Evolutionary conservation across 2,113 vertebrate species (phyloP).

Genomic region (Athene noctua): DNA sequence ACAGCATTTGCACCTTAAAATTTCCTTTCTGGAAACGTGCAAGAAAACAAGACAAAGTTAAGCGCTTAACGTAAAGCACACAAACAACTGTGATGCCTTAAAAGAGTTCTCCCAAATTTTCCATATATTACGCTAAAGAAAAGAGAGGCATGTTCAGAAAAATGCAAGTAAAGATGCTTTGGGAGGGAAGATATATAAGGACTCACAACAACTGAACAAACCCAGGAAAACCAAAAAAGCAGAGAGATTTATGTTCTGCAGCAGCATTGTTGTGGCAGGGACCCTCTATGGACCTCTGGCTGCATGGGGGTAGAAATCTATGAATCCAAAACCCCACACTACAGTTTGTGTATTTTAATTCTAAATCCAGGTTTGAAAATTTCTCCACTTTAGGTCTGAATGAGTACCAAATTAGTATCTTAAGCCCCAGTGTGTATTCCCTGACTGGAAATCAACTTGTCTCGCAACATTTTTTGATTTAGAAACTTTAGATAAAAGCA

Average conservation of each 20-base stretch:
- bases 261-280: background rate
- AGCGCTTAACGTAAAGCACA: background rate
- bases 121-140: background rate
- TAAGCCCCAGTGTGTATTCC: background rate
- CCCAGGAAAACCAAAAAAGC: background rate
- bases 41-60: background rate
- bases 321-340: background rate
- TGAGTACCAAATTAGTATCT: background rate
- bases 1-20: background rate
- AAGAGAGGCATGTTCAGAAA: background rate
- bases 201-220: background rate
- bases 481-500: background rate
- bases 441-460: background rate
- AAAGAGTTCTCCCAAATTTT: background rate
- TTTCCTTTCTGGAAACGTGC: background rate
- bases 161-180: background rate
- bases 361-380: background rate
- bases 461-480: background rate
- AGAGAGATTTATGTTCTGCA: background rate
- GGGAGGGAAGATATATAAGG: background rate
- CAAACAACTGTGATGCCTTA: background rate
- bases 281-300: background rate
- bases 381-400: background rate
- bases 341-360: background rate
- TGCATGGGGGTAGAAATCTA: background rate